These are phyloP conservation scores for Scaptomyza pallida DNA, from an alignment of 1,140 invertebrate genomes.

Conservation along the genomic window DNA sequence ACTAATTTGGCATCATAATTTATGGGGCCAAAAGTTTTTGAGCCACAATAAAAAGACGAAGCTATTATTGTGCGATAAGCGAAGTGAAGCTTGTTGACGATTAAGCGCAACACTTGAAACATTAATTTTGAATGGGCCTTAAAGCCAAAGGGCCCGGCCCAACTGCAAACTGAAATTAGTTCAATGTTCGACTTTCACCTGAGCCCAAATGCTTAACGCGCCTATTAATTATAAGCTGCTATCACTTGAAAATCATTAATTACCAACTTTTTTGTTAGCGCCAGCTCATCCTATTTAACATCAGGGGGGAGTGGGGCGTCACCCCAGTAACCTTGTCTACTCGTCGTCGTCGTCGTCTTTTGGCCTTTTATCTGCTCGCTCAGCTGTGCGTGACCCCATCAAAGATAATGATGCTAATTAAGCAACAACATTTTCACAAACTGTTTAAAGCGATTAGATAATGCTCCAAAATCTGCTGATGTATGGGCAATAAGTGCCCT, in stretches of 20 bases:
- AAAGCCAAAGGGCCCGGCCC: conserved; percentile 32
- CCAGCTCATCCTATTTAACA: no score
- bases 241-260: conserved; percentile 54
- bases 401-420: conserved; percentile 78
- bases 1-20: conserved; percentile 72
- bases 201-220: conserved; percentile 29
- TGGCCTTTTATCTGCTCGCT: conserved; percentile 21
- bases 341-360: no score
- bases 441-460: conserved; percentile 72
- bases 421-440: conserved; percentile 62
- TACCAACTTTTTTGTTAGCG: conserved; percentile 38
- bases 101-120: conserved; percentile 59
- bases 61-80: background rate
- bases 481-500: background rate
- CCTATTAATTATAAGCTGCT: conserved; percentile 60
- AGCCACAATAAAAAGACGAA: no score
- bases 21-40: conserved; percentile 67
- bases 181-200: conserved; percentile 8
- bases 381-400: conserved; percentile 66
- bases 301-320: background rate
- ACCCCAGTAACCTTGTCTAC: no score
- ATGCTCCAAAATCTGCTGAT: conserved; percentile 40
- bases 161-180: conserved; percentile 3
- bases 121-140: conserved; percentile 1
- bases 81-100: conserved; percentile 66